Base-by-base conservation (phyloP, 2,888 invertebrate genomes). In the Xanthostigma xanthostigma region DNA sequence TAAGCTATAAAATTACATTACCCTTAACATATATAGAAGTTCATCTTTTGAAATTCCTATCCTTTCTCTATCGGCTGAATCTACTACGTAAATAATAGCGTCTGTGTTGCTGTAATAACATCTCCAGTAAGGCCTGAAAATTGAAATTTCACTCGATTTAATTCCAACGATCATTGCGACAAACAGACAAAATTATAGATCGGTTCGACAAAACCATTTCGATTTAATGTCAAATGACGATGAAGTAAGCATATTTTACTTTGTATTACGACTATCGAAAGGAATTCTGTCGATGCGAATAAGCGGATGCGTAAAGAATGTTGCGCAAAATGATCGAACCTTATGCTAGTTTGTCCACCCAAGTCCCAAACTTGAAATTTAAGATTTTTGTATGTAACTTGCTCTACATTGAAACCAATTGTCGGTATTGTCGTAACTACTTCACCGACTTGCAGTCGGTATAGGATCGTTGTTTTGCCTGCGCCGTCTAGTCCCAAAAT, bases 61-160 rank as follows among this genome's bases (percentile, higher is more conserved):
- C 72, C 98, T 75, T 73, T 99, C 98, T 68, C 90, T 83, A 71
- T 99, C 98, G 49, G 94, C 96, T 44, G 96, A 97, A 71, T 99
- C 98, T 45, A 97, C 96, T 48, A 99, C 98, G 72, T 98, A 98
- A 62, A 98, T 97, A 60, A 98, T 96, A 63, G 98, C 98, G 75
- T 99, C 98, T 64, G 98, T 98, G 72, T 98, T 98, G 57, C 96
- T 94, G 68, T 95, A 98, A 70, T 98, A 98, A 78, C 97, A 98
- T 68, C 98, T 79, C 98, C 98, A 98, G 67, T 98, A 98, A 1
- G 97, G 97, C 72, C 96, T 93, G 69, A 50, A 76, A 76, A 49
- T 47, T 33, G n/a, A 49, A 34, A 48, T 45, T 14, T 37, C 36
- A 52, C n/a, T 41, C 17, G 17, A 27, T 27, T 5, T 6, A 27